Conservation (phyloP, 2,888 invertebrate genomes). For the Podabrus alpinus region DNA sequence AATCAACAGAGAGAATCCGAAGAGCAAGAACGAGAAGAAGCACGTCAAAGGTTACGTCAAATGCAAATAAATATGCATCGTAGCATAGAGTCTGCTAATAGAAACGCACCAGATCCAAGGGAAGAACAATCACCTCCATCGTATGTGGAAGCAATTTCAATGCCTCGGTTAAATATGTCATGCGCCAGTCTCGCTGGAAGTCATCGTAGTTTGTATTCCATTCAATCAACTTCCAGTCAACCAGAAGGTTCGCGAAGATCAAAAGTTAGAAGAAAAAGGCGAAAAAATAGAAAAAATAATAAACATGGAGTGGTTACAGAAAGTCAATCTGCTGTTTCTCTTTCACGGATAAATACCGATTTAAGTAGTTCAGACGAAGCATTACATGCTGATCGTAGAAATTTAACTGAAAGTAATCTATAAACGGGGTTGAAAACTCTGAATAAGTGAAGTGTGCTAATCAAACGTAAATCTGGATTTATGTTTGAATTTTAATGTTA, state of each 20-base stretch:
- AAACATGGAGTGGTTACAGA: slow-evolving; percentile 15
- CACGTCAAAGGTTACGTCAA: slow-evolving; percentile 58
- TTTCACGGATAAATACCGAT: slow-evolving; percentile 18
- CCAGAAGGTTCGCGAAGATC: slow-evolving; percentile 19
- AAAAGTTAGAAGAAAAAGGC: slow-evolving; percentile 28
- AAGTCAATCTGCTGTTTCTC: slow-evolving; percentile 23
- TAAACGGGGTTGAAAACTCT: neutral
- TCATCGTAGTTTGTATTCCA: slow-evolving; percentile 42
- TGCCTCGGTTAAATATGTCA: slow-evolving; percentile 70
- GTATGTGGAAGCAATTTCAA: slow-evolving; percentile 76
- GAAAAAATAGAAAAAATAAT: slow-evolving; percentile 15
- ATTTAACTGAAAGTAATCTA: slow-evolving; percentile 1
- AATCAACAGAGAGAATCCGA: slow-evolving; percentile 52
- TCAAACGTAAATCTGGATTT: neutral
- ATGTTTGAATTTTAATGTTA: neutral
- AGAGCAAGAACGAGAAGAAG: slow-evolving; percentile 63
- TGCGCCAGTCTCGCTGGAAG: slow-evolving; percentile 57
- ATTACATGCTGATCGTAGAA: slow-evolving; percentile 1
- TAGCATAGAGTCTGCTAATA: slow-evolving; percentile 50
- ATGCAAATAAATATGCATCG: slow-evolving; percentile 56
- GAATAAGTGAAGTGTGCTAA: neutral
- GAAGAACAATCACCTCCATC: slow-evolving; percentile 73
- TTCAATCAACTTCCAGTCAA: slow-evolving; percentile 14
- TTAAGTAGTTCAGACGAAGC: slow-evolving; percentile 18
- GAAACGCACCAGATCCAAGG: slow-evolving; percentile 70